phyloP scores from a whole-genome alignment of 1,140 invertebrate genomes.

The Lepidurus arcticus region DNA sequence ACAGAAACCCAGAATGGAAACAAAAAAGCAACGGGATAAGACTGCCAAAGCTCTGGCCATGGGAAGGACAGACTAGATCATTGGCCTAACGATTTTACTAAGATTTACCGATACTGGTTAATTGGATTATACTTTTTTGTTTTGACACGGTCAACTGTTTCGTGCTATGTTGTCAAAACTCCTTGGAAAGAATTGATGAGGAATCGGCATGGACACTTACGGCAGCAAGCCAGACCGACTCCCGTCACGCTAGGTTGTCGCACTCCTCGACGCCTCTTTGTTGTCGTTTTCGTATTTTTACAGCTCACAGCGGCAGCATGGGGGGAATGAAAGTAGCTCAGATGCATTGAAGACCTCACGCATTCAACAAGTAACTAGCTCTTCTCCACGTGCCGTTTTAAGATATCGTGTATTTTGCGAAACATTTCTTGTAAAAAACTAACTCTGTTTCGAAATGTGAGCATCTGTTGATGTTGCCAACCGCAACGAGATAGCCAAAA shows the following conservation, averaged over 20 bases:
- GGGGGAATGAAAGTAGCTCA: not conserved
- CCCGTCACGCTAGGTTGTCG: not conserved
- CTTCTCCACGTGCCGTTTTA: not conserved
- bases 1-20: not conserved
- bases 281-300: not conserved
- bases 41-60: not conserved
- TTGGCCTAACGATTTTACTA: no score
- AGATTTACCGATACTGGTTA: no score
- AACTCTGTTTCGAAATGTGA: no score
- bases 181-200: no score
- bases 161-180: no score
- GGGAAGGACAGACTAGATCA: no score
- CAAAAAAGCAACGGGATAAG: slow-evolving; percentile 7
- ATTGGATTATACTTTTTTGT: no score
- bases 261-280: not conserved
- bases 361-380: not conserved
- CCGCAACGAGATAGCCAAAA: no score
- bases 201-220: not conserved
- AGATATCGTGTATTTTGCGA: not conserved
- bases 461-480: no score
- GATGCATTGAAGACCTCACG: not conserved
- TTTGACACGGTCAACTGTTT: no score
- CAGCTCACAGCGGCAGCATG: not conserved
- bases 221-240: not conserved
- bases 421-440: not conserved